phyloP scores from a whole-genome alignment of 2,888 invertebrate species.

The Chironomus riparius region DNA sequence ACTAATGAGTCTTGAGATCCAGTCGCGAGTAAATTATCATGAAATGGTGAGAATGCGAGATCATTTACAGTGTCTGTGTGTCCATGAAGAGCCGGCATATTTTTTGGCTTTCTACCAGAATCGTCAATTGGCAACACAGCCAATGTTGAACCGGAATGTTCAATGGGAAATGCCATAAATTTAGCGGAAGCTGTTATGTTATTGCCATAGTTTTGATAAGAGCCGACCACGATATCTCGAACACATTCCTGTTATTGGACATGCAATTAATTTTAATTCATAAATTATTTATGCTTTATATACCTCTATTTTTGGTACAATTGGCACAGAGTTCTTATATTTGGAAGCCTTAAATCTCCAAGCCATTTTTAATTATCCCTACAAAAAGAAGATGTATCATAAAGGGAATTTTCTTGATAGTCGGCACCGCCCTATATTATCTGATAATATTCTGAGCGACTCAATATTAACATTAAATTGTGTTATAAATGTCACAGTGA shows the following conservation, averaged over 20 bases:
- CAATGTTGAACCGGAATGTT: slow-evolving; percentile 83
- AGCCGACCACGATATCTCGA: slow-evolving; percentile 83
- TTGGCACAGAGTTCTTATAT: slow-evolving; percentile 95
- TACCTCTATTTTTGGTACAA: slow-evolving; percentile 89
- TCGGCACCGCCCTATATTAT: background rate
- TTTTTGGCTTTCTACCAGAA: slow-evolving; percentile 80
- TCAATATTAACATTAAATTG: too few relatives aligned
- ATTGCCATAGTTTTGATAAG: slow-evolving; percentile 89
- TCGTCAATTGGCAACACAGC: slow-evolving; percentile 82
- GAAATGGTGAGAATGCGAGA: slow-evolving; percentile 92
- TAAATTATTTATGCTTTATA: slow-evolving; percentile 40
- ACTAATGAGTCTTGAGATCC: slow-evolving; percentile 81
- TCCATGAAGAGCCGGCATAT: slow-evolving; percentile 76
- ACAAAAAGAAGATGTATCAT: background rate
- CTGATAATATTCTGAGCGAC: too few relatives aligned
- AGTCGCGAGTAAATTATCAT: slow-evolving; percentile 83
- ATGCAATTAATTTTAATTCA: background rate
- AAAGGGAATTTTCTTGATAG: background rate
- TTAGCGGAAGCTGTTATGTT: slow-evolving; percentile 88
- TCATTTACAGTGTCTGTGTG: slow-evolving; percentile 89
- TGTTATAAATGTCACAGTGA: too few relatives aligned
- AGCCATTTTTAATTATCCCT: slow-evolving; percentile 51
- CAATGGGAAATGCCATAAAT: slow-evolving; percentile 93
- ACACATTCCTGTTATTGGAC: slow-evolving; percentile 43
- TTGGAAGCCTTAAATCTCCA: slow-evolving; percentile 97